Percentiles rank a stretch among this genome's conserved stretches.
Evolutionary conservation across 2,888 invertebrate species (phyloP).

Genomic region (Parapristionchus giblindavisi): DNA sequence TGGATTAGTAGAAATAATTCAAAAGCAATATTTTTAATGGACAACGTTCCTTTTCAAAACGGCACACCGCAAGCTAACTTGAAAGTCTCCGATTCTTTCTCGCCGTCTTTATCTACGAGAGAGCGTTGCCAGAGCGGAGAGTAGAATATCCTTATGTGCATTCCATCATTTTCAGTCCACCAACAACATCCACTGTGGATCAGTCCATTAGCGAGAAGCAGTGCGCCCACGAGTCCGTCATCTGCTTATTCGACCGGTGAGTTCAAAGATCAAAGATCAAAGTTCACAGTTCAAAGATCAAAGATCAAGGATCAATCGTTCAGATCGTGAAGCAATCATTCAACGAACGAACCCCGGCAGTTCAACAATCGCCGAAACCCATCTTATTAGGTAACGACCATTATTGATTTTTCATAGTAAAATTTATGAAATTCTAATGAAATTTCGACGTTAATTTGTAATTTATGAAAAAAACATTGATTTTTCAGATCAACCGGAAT

Average conservation of each 20-base stretch:
- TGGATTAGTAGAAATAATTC: no score
- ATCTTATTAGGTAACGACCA: constrained; percentile 7
- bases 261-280: neutral
- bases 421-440: neutral
- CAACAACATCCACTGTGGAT: constrained; percentile 37
- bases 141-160: neutral
- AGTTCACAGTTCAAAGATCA: neutral
- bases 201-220: constrained; percentile 35
- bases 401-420: neutral
- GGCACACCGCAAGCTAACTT: no score
- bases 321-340: constrained; percentile 38
- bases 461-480: neutral
- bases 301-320: neutral
- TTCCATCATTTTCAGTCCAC: neutral
- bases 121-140: neutral
- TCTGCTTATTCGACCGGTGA: constrained; percentile 43
- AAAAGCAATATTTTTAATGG: no score
- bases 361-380: constrained; percentile 32
- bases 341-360: constrained; percentile 36
- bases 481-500: constrained; percentile 32
- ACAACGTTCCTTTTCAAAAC: no score
- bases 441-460: neutral
- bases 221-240: constrained; percentile 44
- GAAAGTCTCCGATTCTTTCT: no score
- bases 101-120: no score